Percentiles rank a stretch among this genome's conserved stretches.
phyloP scores from a whole-genome alignment of 2,888 invertebrate species.

The Alentia gelatinosa region DNA sequence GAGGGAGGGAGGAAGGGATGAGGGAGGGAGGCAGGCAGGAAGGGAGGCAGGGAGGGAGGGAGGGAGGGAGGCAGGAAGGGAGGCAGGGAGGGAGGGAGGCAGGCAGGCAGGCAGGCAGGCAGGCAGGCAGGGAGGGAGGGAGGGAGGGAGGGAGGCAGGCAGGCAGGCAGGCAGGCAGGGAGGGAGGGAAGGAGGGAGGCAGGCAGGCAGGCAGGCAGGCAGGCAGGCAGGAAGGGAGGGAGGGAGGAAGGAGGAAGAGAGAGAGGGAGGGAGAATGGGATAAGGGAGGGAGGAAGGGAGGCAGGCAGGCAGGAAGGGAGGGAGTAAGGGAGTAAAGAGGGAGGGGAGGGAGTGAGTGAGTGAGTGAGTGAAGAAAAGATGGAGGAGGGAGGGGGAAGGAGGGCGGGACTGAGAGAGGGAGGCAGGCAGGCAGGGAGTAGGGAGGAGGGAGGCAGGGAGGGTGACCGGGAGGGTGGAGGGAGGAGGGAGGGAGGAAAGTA shows the following conservation, averaged over 20 bases:
- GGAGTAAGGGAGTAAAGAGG: background rate
- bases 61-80: background rate
- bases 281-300: background rate
- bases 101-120: background rate
- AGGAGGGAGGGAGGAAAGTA: no score
- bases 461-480: no score
- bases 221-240: background rate
- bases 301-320: background rate
- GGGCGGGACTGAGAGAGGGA: no score
- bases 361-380: background rate
- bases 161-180: background rate
- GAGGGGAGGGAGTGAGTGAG: background rate
- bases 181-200: background rate
- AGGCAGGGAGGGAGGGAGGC: background rate
- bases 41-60: background rate
- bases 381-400: background rate
- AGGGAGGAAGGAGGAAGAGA: background rate
- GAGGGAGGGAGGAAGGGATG: background rate
- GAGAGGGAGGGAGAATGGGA: background rate
- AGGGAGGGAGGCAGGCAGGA: background rate
- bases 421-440: no score
- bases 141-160: background rate
- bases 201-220: background rate
- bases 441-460: no score
- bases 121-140: background rate